Percentiles rank a stretch among this genome's conserved stretches.
These are phyloP conservation scores for Ginglymostoma cirratum DNA, from an alignment of 2,113 vertebrate genomes.

Conservation along the genomic window DNA sequence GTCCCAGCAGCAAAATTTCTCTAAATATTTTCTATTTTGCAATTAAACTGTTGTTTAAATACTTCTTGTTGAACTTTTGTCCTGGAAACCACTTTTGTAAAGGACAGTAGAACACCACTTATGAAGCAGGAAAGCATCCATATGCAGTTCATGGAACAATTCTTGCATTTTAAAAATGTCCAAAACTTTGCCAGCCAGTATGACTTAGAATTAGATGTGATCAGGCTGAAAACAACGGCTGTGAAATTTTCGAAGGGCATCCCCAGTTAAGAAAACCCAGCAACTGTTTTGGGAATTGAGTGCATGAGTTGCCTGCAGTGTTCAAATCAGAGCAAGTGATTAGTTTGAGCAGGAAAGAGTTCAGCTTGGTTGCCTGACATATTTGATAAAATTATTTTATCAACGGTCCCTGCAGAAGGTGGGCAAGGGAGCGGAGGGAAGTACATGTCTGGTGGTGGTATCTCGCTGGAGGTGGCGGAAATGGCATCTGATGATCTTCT, in stretches of 20 bases:
- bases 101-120: not conserved
- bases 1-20: not conserved
- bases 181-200: not conserved
- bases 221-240: not conserved
- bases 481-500: too few relatives aligned
- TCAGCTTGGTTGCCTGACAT: not conserved
- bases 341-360: not conserved
- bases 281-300: not conserved
- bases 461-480: too few relatives aligned
- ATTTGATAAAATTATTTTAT: not conserved
- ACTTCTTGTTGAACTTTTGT: not conserved
- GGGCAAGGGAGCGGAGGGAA: too few relatives aligned
- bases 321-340: not conserved
- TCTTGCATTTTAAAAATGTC: not conserved
- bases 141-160: not conserved
- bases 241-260: not conserved
- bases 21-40: not conserved
- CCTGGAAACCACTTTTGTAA: not conserved
- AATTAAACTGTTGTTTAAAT: not conserved
- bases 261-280: not conserved
- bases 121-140: not conserved
- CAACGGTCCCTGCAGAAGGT: too few relatives aligned
- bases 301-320: not conserved
- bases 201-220: not conserved
- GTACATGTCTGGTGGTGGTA: too few relatives aligned